phyloP scores from a whole-genome alignment of 2,797 vertebrate genomes.

The Apogon hyalosoma region DNA sequence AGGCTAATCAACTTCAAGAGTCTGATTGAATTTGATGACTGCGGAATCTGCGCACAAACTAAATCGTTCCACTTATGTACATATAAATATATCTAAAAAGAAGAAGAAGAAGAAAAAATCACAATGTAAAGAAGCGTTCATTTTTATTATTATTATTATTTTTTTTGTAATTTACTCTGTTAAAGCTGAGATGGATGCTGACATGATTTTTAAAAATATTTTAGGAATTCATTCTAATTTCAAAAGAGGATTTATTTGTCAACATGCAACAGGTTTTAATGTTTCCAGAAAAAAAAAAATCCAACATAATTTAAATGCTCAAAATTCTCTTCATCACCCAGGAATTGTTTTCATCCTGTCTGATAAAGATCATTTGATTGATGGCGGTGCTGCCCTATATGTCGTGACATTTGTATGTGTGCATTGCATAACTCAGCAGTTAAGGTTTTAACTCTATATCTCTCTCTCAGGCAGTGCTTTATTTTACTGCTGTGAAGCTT shows the following conservation, averaged over 20 bases:
- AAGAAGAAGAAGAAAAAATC: not conserved
- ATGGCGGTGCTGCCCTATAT: conserved; percentile 38
- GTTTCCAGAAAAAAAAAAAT: not conserved
- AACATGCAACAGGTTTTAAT: conserved; percentile 35
- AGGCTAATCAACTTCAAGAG: conserved; percentile 85
- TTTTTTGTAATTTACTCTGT: not conserved
- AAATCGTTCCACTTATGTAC: conserved; percentile 43
- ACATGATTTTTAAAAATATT: not conserved
- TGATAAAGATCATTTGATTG: conserved; percentile 51
- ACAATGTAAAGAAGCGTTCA: not conserved
- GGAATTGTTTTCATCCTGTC: conserved; percentile 20
- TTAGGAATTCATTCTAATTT: not conserved
- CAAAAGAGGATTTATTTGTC: not conserved
- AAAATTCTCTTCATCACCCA: conserved; percentile 3
- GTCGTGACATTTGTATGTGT: conserved; percentile 52
- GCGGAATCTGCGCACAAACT: conserved; percentile 59
- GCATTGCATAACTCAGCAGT: conserved; percentile 24
- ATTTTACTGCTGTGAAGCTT: conserved; percentile 15
- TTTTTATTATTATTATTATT: not conserved
- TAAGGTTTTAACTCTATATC: conserved; percentile 19
- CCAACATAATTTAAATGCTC: not conserved
- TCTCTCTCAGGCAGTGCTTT: conserved; percentile 18
- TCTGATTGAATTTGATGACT: conserved; percentile 79
- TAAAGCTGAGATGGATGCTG: not conserved
- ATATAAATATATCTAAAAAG: too few relatives aligned